Conservation (phyloP, 2,113 vertebrate genomes). For the Tretioscincus oriximinensis region DNA sequence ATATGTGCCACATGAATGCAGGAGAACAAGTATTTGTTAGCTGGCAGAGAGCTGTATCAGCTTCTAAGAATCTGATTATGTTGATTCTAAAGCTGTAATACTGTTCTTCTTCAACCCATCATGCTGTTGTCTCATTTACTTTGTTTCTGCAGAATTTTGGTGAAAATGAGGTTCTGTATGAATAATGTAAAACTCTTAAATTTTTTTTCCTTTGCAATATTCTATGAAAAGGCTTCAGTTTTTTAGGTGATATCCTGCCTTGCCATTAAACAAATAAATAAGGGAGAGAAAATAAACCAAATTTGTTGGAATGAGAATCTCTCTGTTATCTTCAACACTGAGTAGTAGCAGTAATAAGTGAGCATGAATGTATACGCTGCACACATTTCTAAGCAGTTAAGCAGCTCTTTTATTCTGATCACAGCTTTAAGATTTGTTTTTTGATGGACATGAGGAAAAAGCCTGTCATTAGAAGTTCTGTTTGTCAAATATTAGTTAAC, state of each 20-base stretch:
- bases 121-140: neutral
- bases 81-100: neutral
- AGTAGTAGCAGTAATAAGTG: neutral
- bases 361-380: conserved; percentile 1
- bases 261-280: conserved; percentile 4
- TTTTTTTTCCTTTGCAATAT: neutral
- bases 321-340: neutral
- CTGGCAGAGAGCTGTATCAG: neutral
- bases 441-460: neutral
- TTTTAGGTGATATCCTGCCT: conserved; percentile 23
- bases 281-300: neutral
- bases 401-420: neutral
- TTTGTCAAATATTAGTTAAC: conserved; percentile 10
- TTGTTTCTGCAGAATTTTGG: conserved; percentile 11
- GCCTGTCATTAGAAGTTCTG: neutral
- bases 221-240: neutral
- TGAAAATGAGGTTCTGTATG: neutral
- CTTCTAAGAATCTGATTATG: neutral
- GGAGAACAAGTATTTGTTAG: conserved; percentile 26
- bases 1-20: neutral
- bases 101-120: neutral
- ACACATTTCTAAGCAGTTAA: neutral
- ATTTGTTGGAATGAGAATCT: conserved; percentile 25
- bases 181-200: conserved; percentile 13
- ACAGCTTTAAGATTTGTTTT: neutral